Percentiles rank a stretch among this genome's conserved stretches.
These are phyloP conservation scores for Tarsius wallacei DNA, from an alignment of 2,797 vertebrate genomes.

Conservation along the genomic window DNA sequence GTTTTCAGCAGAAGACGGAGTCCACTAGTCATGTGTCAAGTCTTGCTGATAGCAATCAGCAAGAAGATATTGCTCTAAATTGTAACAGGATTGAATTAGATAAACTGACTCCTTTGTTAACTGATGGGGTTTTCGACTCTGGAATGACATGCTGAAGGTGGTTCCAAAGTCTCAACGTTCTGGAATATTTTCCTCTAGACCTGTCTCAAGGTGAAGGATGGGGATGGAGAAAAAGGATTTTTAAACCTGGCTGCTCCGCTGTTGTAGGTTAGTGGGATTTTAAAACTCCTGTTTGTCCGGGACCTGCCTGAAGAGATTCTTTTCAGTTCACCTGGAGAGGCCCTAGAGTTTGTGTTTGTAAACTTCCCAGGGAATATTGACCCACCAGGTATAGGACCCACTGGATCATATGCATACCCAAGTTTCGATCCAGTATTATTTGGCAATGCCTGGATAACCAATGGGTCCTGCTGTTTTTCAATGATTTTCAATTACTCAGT, in stretches of 20 bases:
- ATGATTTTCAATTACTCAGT: not conserved
- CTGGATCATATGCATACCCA: accelerated
- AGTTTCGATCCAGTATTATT: not conserved
- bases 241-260: not conserved
- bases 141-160: not conserved
- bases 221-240: not conserved
- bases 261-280: not conserved
- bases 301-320: not conserved
- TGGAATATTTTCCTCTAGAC: not conserved
- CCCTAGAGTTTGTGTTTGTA: not conserved
- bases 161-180: not conserved
- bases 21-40: not conserved
- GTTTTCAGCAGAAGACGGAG: not conserved
- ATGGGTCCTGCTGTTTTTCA: not conserved
- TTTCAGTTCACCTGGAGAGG: not conserved
- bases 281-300: not conserved
- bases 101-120: not conserved
- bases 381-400: not conserved
- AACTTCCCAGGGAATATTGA: not conserved
- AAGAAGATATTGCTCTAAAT: slow-evolving; percentile 25
- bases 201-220: not conserved
- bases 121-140: not conserved
- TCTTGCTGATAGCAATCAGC: not conserved
- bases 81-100: slow-evolving; percentile 17
- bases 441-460: not conserved